Percentiles rank a stretch among this genome's conserved stretches.
Evolutionary conservation across 2,797 vertebrate genomes (phyloP).

Genomic region (Dicrostonyx torquatus): DNA sequence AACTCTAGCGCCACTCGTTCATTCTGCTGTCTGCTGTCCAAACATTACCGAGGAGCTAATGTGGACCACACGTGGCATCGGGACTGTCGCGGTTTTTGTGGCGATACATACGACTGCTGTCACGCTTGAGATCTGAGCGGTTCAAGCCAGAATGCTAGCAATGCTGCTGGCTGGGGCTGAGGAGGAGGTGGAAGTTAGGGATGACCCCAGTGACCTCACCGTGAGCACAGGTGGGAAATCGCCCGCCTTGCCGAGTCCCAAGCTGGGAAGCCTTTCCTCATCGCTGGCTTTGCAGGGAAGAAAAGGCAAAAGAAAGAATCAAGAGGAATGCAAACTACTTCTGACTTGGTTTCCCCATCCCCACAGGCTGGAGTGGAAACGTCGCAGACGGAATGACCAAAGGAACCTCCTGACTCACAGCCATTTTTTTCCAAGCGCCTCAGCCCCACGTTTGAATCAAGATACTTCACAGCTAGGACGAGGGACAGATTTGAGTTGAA

Average conservation of each 20-base stretch:
- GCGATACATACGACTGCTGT: neutral
- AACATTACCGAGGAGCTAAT: neutral
- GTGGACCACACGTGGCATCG: neutral
- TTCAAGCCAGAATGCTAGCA: neutral
- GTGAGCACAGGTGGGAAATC: accelerated
- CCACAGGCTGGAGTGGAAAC: neutral
- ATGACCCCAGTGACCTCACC: neutral
- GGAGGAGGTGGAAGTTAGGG: neutral
- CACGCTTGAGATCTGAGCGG: neutral
- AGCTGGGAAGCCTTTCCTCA: neutral
- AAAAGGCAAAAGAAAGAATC: neutral
- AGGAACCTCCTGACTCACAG: neutral
- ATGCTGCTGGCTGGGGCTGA: neutral
- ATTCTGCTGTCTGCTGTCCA: neutral
- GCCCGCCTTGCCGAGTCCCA: neutral
- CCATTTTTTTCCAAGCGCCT: neutral
- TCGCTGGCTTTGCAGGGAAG: neutral
- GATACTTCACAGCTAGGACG: neutral
- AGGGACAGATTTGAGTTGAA: constrained; percentile 64
- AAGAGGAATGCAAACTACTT: neutral
- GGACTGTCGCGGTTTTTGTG: neutral
- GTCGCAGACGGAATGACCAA: neutral
- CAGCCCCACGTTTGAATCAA: neutral
- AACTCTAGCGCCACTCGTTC: neutral
- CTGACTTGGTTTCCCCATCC: neutral